Evolutionary conservation across 2,113 vertebrate genomes (phyloP).

Genomic region (Thunnus thynnus): DNA sequence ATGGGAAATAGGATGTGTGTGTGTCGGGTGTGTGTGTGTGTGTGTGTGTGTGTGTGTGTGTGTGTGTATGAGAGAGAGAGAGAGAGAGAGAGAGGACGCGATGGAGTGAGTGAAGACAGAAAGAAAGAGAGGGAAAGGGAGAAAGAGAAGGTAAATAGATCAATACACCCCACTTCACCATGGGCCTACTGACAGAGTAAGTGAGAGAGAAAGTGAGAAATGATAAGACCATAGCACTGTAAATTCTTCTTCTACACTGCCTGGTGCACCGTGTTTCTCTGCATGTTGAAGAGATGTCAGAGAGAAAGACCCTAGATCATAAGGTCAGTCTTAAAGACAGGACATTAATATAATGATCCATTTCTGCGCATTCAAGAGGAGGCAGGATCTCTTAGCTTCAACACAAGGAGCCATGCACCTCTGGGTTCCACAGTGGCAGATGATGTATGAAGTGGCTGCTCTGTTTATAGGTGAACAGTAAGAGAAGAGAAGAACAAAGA

Average conservation of each 20-base stretch:
- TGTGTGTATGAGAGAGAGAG: not conserved
- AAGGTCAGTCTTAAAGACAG: conserved; percentile 18
- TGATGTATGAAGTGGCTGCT: conserved; percentile 59
- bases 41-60: not conserved
- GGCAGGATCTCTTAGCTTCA: conserved; percentile 31
- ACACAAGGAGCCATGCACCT: conserved; percentile 30
- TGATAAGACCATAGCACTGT: conserved; percentile 54
- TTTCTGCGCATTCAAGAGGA: conserved; percentile 40
- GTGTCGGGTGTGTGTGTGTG: conserved; percentile 28
- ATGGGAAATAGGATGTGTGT: conserved; percentile 62
- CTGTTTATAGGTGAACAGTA: conserved; percentile 42
- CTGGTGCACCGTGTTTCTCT: not conserved
- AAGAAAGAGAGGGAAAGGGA: conserved; percentile 15
- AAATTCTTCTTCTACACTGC: conserved; percentile 44
- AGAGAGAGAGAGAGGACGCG: not conserved
- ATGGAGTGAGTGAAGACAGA: conserved; percentile 25
- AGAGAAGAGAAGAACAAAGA: conserved; percentile 15
- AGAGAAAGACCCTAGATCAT: conserved; percentile 22
- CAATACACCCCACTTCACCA: conserved; percentile 50
- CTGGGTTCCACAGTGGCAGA: conserved; percentile 37
- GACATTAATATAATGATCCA: conserved; percentile 45
- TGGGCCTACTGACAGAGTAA: conserved; percentile 43
- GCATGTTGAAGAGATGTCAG: conserved; percentile 9
- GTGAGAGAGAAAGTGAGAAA: conserved; percentile 65
- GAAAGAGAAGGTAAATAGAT: conserved; percentile 65